Conservation (phyloP, 1,140 invertebrate species). For the Aphelenchoides fujianensis region DNA sequence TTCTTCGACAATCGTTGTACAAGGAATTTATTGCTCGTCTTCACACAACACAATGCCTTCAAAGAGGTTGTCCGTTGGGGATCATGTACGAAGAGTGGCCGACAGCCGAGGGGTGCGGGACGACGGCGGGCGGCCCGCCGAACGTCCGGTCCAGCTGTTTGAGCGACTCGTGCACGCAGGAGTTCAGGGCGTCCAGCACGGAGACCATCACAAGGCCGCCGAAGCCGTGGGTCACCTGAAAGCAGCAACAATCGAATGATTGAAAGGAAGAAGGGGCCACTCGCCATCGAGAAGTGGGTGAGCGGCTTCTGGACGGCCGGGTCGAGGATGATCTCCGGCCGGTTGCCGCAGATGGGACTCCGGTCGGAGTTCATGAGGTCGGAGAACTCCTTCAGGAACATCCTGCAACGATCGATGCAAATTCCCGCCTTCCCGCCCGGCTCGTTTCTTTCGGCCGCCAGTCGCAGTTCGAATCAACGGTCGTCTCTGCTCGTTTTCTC, state of each 20-base stretch:
- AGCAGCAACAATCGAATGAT: not conserved
- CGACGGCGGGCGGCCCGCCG: constrained; percentile 4
- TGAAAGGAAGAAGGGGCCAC: no score
- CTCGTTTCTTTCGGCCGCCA: not conserved
- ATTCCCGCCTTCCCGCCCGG: not conserved
- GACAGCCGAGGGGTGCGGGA: not conserved
- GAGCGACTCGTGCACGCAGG: constrained; percentile 37
- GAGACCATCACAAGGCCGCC: constrained; percentile 42
- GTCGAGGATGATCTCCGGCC: constrained; percentile 87
- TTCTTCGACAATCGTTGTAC: no score
- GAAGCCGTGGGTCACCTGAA: constrained; percentile 47
- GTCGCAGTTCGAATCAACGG: not conserved
- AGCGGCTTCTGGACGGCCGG: constrained; percentile 83
- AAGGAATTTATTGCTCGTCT: no score
- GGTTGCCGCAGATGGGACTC: constrained; percentile 87
- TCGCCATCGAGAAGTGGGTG: constrained; percentile 75
- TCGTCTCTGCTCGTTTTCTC: not conserved
- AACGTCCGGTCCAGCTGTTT: constrained; percentile 42
- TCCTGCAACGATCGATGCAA: constrained; percentile 12
- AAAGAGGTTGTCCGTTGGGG: not conserved
- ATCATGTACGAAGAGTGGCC: not conserved
- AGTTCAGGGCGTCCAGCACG: constrained; percentile 41
- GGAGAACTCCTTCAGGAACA: constrained; percentile 89
- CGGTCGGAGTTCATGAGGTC: constrained; percentile 82
- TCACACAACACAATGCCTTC: no score